Evolutionary conservation across 2,113 vertebrate genomes (phyloP).

Genomic region (Prolemur simus): DNA sequence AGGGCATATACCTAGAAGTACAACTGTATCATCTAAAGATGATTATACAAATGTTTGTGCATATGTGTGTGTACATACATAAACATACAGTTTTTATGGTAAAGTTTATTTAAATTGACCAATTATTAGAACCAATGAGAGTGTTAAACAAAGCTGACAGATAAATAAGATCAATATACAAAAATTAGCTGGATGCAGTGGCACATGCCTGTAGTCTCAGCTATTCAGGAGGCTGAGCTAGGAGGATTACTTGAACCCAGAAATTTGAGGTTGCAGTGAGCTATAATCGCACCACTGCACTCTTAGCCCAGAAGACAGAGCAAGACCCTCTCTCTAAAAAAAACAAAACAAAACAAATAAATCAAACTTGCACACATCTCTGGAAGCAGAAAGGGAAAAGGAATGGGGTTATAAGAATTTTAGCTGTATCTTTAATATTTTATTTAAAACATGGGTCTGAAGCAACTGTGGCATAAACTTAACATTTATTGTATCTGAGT

Average conservation of each 20-base stretch:
- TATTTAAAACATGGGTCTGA: not conserved
- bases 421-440: conserved; percentile 15
- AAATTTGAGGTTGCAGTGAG: not conserved
- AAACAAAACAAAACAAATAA: not conserved
- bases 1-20: not conserved
- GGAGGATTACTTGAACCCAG: not conserved
- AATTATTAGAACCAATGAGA: not conserved
- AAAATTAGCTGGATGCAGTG: not conserved
- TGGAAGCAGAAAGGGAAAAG: not conserved
- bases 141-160: not conserved
- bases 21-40: not conserved
- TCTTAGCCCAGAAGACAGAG: not conserved
- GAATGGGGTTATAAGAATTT: not conserved
- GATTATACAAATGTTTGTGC: not conserved
- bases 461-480: not conserved
- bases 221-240: not conserved
- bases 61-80: no score
- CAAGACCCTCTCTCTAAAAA: not conserved
- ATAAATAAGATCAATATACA: not conserved
- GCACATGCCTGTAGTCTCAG: not conserved
- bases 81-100: not conserved
- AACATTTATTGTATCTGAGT: not conserved
- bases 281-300: no score
- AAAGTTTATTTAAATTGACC: not conserved
- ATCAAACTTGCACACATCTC: not conserved